Evolutionary conservation across 1,140 invertebrate genomes (phyloP).

Genomic region (Piezodorus guildinii): DNA sequence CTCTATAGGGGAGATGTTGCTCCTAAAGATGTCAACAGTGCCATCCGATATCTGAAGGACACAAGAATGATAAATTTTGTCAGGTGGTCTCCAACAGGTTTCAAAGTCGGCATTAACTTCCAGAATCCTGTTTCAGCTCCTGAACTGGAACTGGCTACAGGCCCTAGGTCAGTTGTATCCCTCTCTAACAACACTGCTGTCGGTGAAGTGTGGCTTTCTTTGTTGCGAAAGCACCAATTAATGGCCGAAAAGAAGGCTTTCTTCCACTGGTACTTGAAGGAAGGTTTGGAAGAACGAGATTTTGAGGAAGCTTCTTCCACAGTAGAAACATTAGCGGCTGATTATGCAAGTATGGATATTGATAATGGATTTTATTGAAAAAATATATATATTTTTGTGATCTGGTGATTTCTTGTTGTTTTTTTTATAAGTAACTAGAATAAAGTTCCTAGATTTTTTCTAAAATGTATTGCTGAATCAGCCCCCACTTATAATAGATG

Average conservation of each 20-base stretch:
- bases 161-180: conserved; percentile 41
- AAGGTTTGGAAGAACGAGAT: conserved; percentile 55
- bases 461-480: too few species aligned
- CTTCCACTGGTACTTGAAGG: conserved; percentile 35
- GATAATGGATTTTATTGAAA: too few species aligned
- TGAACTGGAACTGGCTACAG: conserved; percentile 68
- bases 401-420: too few species aligned
- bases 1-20: conserved; percentile 53
- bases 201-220: conserved; percentile 72
- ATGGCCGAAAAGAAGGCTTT: conserved; percentile 46
- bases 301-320: conserved; percentile 44
- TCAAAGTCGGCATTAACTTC: conserved; percentile 44
- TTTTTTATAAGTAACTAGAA: too few species aligned
- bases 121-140: conserved; percentile 31
- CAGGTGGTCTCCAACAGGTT: conserved; percentile 83
- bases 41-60: conserved; percentile 65
- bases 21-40: conserved; percentile 71
- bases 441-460: too few species aligned
- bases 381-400: too few species aligned
- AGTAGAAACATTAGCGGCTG: too few species aligned
- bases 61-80: conserved; percentile 48
- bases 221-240: conserved; percentile 51
- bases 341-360: too few species aligned
- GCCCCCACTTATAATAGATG: too few species aligned
- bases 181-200: background rate